Evolutionary conservation across 2,113 vertebrate species (phyloP), one percentile per base, ranked within the genome.

Genomic region (Dinomys branickii): DNA sequence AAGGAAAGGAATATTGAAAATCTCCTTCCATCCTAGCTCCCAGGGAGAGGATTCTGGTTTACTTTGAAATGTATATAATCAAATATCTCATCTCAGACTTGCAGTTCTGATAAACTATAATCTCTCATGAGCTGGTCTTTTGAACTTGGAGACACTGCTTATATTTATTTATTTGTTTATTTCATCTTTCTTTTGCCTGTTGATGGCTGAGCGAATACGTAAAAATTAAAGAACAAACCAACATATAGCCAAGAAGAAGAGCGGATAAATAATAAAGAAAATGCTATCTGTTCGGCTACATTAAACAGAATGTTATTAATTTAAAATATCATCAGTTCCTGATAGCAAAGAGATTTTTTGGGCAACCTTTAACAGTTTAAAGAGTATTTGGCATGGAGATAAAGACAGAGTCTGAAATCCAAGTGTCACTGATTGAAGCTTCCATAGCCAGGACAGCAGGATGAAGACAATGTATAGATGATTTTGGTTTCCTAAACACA

Each of bases 301-400:
- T 77, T 67, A 85, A 91, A 38, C 35, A 87, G 54, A 94, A 38
- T 54, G 75, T 90, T 65, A 88, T 88, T 61, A 71, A 85, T 84
- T 47, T 65, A 93, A 95, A 95, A 87, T 30, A 88, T 86, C 78
- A 87, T 52, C n/a, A 75, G 17, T 20, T 87, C 26, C 35, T 90
- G 85, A 95, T 59, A 35, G 85, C 58, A 96, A 94, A 91, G 44
- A 73, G 28, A 67, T 77, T 71, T 84, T 96, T 90, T 65, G 30
- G 24, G 38, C 4, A 78, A 28, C 17, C 58, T 7, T 87, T 75
- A 52, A 75, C 58, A 94, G 84, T 54, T 88, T 67, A 52, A 91
- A 95, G 75, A 85, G 63, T 65, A 52, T 88, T 88, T 96, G 92
- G 44, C 12, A 24, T 52, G 41, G 38, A 90, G 58, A 84, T 88